Conservation (phyloP, 2,113 vertebrate species). For the Nothocercus julius region DNA sequence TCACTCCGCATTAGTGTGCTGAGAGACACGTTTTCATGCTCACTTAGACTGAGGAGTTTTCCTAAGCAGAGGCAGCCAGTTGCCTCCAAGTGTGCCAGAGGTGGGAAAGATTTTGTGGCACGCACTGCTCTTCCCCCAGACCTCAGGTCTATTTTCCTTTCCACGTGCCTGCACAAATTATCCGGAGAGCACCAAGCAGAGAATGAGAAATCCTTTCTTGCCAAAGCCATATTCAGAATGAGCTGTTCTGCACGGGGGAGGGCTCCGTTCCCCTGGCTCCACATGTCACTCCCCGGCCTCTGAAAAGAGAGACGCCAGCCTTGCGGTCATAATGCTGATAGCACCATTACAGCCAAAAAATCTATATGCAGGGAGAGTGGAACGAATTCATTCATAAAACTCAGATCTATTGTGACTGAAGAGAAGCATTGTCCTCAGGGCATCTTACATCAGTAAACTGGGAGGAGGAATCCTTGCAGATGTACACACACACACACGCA, state of each 20-base stretch:
- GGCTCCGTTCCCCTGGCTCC: neutral
- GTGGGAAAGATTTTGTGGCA: neutral
- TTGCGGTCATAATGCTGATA: neutral
- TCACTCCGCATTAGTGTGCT: neutral
- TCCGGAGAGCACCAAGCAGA: neutral
- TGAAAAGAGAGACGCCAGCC: neutral
- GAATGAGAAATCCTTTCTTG: neutral
- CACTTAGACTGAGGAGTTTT: neutral
- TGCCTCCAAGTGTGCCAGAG: slow-evolving; percentile 47
- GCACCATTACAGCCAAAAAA: neutral
- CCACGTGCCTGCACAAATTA: neutral
- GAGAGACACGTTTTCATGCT: slow-evolving; percentile 41
- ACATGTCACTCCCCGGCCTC: neutral
- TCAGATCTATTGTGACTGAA: slow-evolving; percentile 10
- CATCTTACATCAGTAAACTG: neutral
- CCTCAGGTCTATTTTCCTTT: slow-evolving; percentile 18
- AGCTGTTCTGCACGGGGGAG: neutral
- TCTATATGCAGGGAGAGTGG: neutral
- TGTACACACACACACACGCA: neutral
- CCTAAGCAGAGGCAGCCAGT: slow-evolving; percentile 35
- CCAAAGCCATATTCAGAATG: neutral
- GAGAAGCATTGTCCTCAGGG: neutral
- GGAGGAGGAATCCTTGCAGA: neutral
- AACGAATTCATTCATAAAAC: slow-evolving; percentile 38
- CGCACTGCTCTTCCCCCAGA: neutral